Evolutionary conservation across 2,797 vertebrate species (phyloP).

Genomic region (Spinibarbus caldwelli): DNA sequence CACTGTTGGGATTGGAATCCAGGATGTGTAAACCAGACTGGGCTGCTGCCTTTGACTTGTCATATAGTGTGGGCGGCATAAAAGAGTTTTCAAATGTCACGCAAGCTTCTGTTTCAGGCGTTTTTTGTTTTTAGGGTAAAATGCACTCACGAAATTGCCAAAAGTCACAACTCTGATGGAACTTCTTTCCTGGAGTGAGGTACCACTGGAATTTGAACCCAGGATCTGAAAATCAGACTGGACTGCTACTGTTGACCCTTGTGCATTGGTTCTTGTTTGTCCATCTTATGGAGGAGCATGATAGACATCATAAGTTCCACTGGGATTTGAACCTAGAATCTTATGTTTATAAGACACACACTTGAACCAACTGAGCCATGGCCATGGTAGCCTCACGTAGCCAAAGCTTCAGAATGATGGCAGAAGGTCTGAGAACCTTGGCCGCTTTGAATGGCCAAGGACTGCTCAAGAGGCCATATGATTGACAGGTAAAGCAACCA

Average conservation of each 20-base stretch:
- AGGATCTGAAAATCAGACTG: neutral
- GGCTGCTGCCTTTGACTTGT: neutral
- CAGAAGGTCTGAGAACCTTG: too few species aligned
- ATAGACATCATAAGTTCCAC: neutral
- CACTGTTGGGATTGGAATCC: neutral
- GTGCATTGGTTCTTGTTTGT: neutral
- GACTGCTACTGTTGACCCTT: neutral
- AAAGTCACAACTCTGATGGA: neutral
- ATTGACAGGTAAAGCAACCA: too few species aligned
- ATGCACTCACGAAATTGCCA: neutral
- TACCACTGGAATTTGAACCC: neutral
- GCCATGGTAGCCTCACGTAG: too few species aligned
- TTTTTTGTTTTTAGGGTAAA: neutral
- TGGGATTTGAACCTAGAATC: neutral
- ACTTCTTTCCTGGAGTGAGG: neutral
- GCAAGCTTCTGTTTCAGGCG: neutral
- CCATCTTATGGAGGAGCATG: neutral
- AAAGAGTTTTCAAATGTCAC: neutral
- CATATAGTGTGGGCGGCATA: neutral
- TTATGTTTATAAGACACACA: neutral
- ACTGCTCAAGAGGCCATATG: too few species aligned
- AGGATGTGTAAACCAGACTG: neutral
- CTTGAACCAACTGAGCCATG: neutral
- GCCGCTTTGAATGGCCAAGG: too few species aligned
- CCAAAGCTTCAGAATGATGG: too few species aligned